Conservation (phyloP, 37 sponge, comb jelly and placozoan species). For the Oscarella lobularis region DNA sequence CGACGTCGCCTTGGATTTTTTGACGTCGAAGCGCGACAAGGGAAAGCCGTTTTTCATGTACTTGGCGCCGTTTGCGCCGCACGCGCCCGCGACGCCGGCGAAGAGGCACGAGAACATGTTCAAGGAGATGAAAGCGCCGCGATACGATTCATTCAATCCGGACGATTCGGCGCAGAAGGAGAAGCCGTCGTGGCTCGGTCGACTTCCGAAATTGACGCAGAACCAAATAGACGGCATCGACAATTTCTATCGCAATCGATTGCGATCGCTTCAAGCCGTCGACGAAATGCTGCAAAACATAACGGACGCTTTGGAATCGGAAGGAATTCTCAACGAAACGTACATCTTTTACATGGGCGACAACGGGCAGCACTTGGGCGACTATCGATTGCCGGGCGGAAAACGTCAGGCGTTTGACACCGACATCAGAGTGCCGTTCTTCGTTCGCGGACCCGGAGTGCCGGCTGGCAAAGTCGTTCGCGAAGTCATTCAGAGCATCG, state of each 20-base stretch:
- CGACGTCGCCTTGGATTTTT: background rate
- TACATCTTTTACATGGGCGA: constrained; percentile 62
- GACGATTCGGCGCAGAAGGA: constrained; percentile 20
- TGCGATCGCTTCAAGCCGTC: constrained; percentile 43
- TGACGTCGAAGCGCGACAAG: constrained; percentile 13
- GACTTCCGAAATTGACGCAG: constrained; percentile 18
- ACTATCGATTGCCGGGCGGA: constrained; percentile 45
- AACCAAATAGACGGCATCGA: constrained; percentile 24
- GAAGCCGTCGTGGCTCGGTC: constrained; percentile 59
- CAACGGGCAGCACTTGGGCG: constrained; percentile 62
- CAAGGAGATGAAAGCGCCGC: constrained; percentile 33
- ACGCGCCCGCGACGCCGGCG: constrained; percentile 48
- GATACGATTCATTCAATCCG: constrained; percentile 45
- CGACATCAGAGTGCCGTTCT: constrained; percentile 45
- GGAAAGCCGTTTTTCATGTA: constrained; percentile 58
- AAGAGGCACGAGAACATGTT: constrained; percentile 38
- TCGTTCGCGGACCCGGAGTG: constrained; percentile 53
- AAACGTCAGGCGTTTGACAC: constrained; percentile 63
- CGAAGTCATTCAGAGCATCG: constrained; percentile 41
- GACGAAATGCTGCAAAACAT: constrained; percentile 47
- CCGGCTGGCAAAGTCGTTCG: constrained; percentile 22
- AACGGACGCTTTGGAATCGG: constrained; percentile 9
- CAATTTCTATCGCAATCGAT: constrained; percentile 30
- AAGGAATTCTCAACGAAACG: constrained; percentile 27
- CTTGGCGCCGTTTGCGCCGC: constrained; percentile 60